Evolutionary conservation across 2,888 invertebrate genomes (phyloP).

Genomic region (Mythimna albipuncta): DNA sequence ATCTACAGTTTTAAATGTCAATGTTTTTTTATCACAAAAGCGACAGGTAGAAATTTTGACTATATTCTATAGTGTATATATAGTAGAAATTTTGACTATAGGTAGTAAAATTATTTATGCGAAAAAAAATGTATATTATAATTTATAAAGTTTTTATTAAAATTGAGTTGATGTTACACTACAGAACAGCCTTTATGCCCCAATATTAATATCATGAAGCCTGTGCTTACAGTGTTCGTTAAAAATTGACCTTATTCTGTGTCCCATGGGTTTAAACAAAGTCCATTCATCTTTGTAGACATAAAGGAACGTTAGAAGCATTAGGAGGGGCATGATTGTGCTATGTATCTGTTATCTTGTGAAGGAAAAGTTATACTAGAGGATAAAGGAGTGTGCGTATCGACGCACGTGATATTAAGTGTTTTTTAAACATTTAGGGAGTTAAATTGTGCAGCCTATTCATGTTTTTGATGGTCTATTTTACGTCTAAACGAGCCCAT

Average conservation of each 20-base stretch:
- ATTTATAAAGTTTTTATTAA: not conserved
- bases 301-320: slow-evolving; percentile 74
- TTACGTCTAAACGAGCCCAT: not conserved
- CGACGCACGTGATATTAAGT: slow-evolving; percentile 38
- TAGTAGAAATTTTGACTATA: not conserved
- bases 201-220: slow-evolving; percentile 63
- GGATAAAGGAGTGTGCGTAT: slow-evolving; percentile 27
- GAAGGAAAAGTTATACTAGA: slow-evolving; percentile 81
- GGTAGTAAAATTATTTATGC: not conserved
- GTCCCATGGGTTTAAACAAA: slow-evolving; percentile 61
- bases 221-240: slow-evolving; percentile 65
- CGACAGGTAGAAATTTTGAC: not conserved
- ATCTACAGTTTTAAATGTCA: slow-evolving; percentile 6
- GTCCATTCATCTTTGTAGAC: slow-evolving; percentile 52
- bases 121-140: not conserved
- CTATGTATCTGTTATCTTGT: slow-evolving; percentile 81
- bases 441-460: slow-evolving; percentile 48
- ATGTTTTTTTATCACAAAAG: not conserved
- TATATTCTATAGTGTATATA: too few species aligned
- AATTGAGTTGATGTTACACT: not conserved
- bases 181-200: slow-evolving; percentile 46
- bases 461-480: slow-evolving; percentile 12
- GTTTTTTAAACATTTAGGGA: slow-evolving; percentile 32
- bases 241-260: slow-evolving; percentile 43
- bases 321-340: slow-evolving; percentile 87